Conservation (phyloP, 2,888 invertebrate genomes). For the Phengaris alcon region DNA sequence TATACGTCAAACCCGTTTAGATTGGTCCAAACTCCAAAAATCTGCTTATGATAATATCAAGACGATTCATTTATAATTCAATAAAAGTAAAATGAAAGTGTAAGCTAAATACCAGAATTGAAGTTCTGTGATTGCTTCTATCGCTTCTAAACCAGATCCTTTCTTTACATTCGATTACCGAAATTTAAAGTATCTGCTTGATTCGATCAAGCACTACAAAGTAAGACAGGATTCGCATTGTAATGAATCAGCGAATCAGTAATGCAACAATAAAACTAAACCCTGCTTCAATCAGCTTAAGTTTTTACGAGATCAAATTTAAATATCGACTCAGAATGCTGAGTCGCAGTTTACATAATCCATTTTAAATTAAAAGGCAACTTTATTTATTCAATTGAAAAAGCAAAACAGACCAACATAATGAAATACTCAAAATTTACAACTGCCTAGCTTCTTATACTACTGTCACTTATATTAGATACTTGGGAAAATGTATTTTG, state of each 20-base stretch:
- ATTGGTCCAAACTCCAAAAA: too few species aligned
- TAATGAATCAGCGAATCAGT: constrained; percentile 1
- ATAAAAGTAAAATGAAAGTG: too few species aligned
- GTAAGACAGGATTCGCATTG: not conserved
- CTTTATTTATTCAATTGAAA: constrained; percentile 15
- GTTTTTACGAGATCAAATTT: constrained; percentile 24
- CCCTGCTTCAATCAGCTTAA: constrained; percentile 9
- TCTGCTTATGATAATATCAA: too few species aligned
- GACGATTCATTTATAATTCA: too few species aligned
- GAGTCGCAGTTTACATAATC: constrained; percentile 3
- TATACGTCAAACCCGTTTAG: too few species aligned
- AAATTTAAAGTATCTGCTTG: not conserved
- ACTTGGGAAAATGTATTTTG: too few species aligned
- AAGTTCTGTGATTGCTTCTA: too few species aligned
- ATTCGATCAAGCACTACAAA: not conserved
- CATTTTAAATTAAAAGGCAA: not conserved
- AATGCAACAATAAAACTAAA: constrained; percentile 14
- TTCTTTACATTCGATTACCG: too few species aligned
- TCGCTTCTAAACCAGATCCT: too few species aligned
- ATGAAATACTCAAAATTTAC: not conserved
- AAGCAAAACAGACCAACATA: not conserved
- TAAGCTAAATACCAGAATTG: too few species aligned
- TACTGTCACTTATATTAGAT: too few species aligned
- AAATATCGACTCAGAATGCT: constrained; percentile 17
- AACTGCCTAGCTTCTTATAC: not conserved